A percentile compares a stretch with the other conserved stretches of the same genome.
Evolutionary conservation across 2,113 vertebrate genomes (phyloP).

Genomic region (Bolborhynchus lineola): DNA sequence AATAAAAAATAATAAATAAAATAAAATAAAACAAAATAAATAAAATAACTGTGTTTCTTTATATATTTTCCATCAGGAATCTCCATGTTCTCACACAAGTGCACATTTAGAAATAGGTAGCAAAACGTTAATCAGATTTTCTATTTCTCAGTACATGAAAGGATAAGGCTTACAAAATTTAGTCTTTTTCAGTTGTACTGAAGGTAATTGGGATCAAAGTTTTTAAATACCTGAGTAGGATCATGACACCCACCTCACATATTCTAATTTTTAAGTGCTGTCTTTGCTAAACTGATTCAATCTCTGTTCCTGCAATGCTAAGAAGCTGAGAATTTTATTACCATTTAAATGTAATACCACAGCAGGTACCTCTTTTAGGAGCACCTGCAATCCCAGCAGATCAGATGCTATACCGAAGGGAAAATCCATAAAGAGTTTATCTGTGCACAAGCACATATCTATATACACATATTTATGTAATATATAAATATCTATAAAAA

Average conservation of each 20-base stretch:
- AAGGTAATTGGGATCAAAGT: neutral
- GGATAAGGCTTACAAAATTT: neutral
- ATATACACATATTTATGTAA: neutral
- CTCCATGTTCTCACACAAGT: neutral
- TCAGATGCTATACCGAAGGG: neutral
- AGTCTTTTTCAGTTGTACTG: neutral
- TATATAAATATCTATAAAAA: neutral
- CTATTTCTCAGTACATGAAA: neutral
- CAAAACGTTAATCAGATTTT: neutral
- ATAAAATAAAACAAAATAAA: neutral
- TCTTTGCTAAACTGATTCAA: neutral
- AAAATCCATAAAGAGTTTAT: neutral
- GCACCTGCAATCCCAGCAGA: neutral
- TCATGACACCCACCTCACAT: neutral
- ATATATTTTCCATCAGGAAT: neutral
- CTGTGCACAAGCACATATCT: neutral
- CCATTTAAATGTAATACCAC: neutral
- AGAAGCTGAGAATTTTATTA: neutral
- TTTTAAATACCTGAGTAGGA: neutral
- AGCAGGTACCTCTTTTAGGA: neutral
- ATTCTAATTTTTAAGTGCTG: neutral
- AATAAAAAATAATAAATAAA: too few relatives aligned
- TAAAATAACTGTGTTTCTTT: neutral
- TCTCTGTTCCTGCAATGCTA: neutral
- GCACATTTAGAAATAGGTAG: neutral